Base-by-base conservation (phyloP, 2,888 invertebrate species). In the Mythimna ferrago region DNA sequence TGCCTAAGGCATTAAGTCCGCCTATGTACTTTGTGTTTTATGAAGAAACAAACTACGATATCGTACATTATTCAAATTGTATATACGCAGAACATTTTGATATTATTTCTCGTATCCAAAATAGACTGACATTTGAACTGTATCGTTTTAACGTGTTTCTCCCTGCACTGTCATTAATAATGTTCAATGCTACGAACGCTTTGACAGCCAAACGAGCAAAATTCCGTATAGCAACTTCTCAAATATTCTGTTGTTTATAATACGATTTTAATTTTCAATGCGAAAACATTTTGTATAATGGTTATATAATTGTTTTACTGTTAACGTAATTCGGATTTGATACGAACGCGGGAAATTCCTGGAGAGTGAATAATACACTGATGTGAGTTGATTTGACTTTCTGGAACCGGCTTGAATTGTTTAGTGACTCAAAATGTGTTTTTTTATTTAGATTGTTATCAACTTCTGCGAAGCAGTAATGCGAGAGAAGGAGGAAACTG, bases 141-240 rank as follows among this genome's bases (percentile, higher is more conserved):
- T 53, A 48, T 57, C 26, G 32, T 66, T 63, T 62, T 73, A 61
- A 41, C 66, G 7, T 41, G 57, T n/a, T 63, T 16, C 35, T 6
- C 41, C 9, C 32, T 66, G 58, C 35, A 73, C 35, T 51, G 38
- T 48, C 26, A 73, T 80, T 54, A 73, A 80, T 73, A n/a, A 73
- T 63, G 32, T 58, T 53, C 53, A 63, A 63, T 58, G 38, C 16
- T 63, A 41, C 16, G 21, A 57, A n/a, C 57, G 16, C 38, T 73
- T 73, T 77, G 58, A 77, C 74, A 66, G 48, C 51, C 54, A 41
- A 66, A 73, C 54, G 6, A 38, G 73, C 5, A 51, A 79, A 69
- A 51, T 62, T 7, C 51, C 32, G 10, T 26, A n/a, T 38, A 54
- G 44, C 0, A 41, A 54, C 38, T 61, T 62, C 35, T 38, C 16